phyloP scores from a whole-genome alignment of 2,888 invertebrate genomes.

The Dryobota labecula region DNA sequence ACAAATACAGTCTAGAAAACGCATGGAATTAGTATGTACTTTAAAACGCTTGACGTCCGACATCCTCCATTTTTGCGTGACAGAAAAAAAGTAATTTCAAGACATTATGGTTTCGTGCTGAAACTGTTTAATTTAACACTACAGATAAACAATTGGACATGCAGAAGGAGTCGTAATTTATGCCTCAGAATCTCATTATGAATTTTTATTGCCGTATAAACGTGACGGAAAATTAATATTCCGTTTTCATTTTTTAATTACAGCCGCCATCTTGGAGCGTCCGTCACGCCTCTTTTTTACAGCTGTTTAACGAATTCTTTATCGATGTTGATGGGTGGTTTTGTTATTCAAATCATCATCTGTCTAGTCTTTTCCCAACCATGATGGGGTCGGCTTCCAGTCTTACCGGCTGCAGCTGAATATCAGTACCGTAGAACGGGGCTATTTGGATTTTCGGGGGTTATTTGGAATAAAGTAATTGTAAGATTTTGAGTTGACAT shows the following conservation, averaged over 20 bases:
- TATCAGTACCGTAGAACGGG: no score
- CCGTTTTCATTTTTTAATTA: slow-evolving; percentile 71
- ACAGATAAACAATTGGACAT: slow-evolving; percentile 57
- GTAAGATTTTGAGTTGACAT: no score
- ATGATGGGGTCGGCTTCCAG: no score
- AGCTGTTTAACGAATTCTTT: slow-evolving; percentile 49
- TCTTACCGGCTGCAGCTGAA: no score
- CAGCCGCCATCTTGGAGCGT: slow-evolving; percentile 71
- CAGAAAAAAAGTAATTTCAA: slow-evolving; percentile 18
- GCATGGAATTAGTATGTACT: neutral
- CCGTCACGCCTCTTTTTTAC: slow-evolving; percentile 70
- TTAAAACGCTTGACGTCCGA: neutral
- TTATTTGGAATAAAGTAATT: no score
- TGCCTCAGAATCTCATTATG: slow-evolving; percentile 57
- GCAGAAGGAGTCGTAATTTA: slow-evolving; percentile 48
- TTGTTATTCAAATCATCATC: neutral
- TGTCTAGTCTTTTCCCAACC: no score
- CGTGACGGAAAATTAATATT: slow-evolving; percentile 71
- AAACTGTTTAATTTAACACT: slow-evolving; percentile 43
- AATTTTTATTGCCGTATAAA: slow-evolving; percentile 60
- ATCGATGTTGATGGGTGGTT: slow-evolving; percentile 9
- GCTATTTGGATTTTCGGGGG: no score
- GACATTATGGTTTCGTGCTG: slow-evolving; percentile 28
- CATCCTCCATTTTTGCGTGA: neutral
- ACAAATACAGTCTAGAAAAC: neutral